These are phyloP conservation scores for Metaphire vulgaris DNA, from an alignment of 1,140 invertebrate species.

Conservation along the genomic window DNA sequence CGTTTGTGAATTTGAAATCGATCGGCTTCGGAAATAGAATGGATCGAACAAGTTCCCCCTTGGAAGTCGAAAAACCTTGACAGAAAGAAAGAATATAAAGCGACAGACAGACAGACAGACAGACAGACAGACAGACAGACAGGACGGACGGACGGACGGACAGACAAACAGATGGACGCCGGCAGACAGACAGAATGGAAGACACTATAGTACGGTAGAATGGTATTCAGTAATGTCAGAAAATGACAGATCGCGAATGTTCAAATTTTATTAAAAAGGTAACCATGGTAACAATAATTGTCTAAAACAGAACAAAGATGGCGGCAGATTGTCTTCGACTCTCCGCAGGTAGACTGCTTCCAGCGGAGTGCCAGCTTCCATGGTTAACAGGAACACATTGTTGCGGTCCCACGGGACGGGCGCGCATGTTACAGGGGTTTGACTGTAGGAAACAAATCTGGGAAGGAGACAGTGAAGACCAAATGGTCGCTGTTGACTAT, in stretches of 20 bases:
- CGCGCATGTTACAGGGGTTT: too few relatives aligned
- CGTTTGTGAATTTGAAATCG: slow-evolving; percentile 83
- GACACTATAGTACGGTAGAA: background rate
- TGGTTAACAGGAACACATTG: too few relatives aligned
- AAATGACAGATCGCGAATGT: background rate
- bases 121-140: background rate
- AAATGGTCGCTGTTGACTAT: too few relatives aligned
- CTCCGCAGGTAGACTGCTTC: too few relatives aligned
- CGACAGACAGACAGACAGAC: background rate
- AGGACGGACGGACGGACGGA: background rate
- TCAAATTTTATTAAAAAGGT: too few relatives aligned
- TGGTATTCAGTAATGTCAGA: background rate
- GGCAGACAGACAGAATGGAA: background rate
- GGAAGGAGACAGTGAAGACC: too few relatives aligned
- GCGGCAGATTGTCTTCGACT: too few relatives aligned
- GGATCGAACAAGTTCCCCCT: slow-evolving; percentile 79
- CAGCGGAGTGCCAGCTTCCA: too few relatives aligned
- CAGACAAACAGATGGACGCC: background rate
- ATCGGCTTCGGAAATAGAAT: slow-evolving; percentile 86
- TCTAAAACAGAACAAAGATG: too few relatives aligned
- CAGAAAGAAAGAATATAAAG: slow-evolving; percentile 56
- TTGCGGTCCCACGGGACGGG: too few relatives aligned
- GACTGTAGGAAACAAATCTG: too few relatives aligned
- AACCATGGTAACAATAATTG: too few relatives aligned
- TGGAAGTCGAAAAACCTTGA: slow-evolving; percentile 80